Conservation (phyloP, 1,140 invertebrate species). For the Ips typographus region DNA sequence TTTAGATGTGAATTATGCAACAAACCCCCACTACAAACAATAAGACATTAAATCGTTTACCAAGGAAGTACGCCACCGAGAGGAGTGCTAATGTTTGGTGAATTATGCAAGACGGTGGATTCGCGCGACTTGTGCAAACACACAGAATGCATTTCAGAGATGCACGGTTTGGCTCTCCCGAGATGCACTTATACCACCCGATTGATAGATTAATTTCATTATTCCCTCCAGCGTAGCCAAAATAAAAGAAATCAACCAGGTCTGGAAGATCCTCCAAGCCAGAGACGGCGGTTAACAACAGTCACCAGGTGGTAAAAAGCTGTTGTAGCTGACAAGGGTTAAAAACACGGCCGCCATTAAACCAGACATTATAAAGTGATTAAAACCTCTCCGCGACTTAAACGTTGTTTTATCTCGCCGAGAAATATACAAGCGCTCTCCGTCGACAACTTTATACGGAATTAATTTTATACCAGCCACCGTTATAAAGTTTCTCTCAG, state of each 20-base stretch:
- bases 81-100: constrained; percentile 26
- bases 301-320: too few relatives aligned
- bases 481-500: constrained; percentile 31
- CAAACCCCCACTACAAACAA: constrained; percentile 16
- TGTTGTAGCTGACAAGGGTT: too few relatives aligned
- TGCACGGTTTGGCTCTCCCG: constrained; percentile 4
- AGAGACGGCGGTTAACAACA: too few relatives aligned
- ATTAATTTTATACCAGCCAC: constrained; percentile 28
- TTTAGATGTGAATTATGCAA: constrained; percentile 13
- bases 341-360: not conserved
- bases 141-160: constrained; percentile 20
- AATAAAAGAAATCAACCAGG: too few relatives aligned
- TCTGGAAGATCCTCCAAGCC: too few relatives aligned
- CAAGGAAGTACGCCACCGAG: constrained; percentile 14
- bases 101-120: constrained; percentile 24
- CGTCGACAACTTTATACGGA: constrained; percentile 31
- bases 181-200: constrained; percentile 9
- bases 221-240: not conserved
- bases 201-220: constrained; percentile 28
- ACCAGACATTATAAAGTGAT: constrained; percentile 14
- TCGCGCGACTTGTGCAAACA: constrained; percentile 23
- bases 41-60: constrained; percentile 27
- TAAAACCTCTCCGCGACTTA: constrained; percentile 20
- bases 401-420: constrained; percentile 23
- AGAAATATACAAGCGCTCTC: constrained; percentile 17